phyloP scores from a whole-genome alignment of 2,888 invertebrate species.

The Ditula angustiorana region DNA sequence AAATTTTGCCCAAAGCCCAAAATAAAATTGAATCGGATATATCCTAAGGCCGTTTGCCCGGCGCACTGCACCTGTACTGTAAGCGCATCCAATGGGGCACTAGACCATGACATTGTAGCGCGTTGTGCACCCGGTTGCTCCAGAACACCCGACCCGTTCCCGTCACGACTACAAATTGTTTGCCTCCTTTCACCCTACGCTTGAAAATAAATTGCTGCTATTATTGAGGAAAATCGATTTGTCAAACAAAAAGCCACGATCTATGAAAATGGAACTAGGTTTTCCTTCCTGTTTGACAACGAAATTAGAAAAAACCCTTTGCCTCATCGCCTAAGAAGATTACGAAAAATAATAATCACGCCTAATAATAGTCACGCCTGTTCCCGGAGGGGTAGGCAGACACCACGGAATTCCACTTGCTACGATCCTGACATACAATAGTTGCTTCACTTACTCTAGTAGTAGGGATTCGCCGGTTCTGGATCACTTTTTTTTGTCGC shows the following conservation, averaged over 20 bases:
- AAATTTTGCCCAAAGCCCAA: conserved; percentile 2
- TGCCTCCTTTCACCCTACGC: conserved; percentile 47
- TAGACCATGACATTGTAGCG: conserved; percentile 64
- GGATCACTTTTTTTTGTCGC: no score
- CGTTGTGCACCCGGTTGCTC: conserved; percentile 57
- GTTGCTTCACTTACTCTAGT: no score
- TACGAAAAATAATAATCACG: not conserved
- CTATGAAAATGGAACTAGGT: not conserved
- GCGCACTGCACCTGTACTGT: conserved; percentile 73
- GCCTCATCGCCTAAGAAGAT: not conserved
- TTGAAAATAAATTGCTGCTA: conserved; percentile 43
- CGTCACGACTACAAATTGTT: conserved; percentile 64
- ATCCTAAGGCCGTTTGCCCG: conserved; percentile 10
- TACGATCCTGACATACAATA: no score
- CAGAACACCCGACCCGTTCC: conserved; percentile 52
- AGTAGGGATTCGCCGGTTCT: no score
- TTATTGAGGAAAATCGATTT: conserved; percentile 38
- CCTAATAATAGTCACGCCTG: not conserved
- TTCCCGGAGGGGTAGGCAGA: no score
- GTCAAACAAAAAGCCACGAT: conserved; percentile 14
- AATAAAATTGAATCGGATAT: not conserved
- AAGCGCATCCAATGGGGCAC: conserved; percentile 65
- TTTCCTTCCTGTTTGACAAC: not conserved
- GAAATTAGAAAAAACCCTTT: not conserved
- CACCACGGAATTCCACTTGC: no score